Conservation (phyloP, 2,888 invertebrate genomes). For the Copidosoma aretas region DNA sequence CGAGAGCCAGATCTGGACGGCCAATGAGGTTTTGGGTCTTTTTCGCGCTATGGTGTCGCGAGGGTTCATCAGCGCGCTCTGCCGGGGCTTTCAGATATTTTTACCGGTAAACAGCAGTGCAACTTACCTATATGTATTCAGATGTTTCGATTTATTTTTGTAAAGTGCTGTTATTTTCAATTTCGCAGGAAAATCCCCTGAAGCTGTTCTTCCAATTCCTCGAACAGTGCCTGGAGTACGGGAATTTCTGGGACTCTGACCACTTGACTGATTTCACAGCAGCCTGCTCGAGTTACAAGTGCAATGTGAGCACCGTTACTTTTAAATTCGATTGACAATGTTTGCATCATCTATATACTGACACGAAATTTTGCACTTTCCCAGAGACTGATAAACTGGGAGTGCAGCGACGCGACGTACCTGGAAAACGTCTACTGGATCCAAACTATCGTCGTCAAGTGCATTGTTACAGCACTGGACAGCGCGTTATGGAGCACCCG, state of each 20-base stretch:
- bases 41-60: conserved; percentile 66
- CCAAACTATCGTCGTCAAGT: conserved; percentile 66
- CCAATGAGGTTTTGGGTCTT: conserved; percentile 62
- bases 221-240: conserved; percentile 60
- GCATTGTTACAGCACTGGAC: conserved; percentile 70
- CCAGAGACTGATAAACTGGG: conserved; percentile 56
- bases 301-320: conserved; percentile 50
- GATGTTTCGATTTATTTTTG: background rate
- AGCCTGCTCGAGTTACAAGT: conserved; percentile 50
- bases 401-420: conserved; percentile 61
- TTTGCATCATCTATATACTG: too few relatives aligned
- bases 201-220: conserved; percentile 69
- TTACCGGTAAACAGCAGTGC: too few relatives aligned
- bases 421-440: conserved; percentile 67
- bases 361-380: conserved; percentile 8
- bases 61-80: conserved; percentile 69
- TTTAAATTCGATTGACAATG: too few relatives aligned
- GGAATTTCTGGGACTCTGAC: conserved; percentile 54
- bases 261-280: conserved; percentile 61
- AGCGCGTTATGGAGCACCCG: conserved; percentile 70
- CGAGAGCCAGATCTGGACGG: conserved; percentile 55
- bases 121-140: too few relatives aligned
- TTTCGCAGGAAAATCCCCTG: conserved; percentile 71
- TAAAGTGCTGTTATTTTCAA: background rate
- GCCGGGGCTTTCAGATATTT: conserved; percentile 74